phyloP scores from a whole-genome alignment of 2,888 invertebrate genomes.

The Meteorus colon region DNA sequence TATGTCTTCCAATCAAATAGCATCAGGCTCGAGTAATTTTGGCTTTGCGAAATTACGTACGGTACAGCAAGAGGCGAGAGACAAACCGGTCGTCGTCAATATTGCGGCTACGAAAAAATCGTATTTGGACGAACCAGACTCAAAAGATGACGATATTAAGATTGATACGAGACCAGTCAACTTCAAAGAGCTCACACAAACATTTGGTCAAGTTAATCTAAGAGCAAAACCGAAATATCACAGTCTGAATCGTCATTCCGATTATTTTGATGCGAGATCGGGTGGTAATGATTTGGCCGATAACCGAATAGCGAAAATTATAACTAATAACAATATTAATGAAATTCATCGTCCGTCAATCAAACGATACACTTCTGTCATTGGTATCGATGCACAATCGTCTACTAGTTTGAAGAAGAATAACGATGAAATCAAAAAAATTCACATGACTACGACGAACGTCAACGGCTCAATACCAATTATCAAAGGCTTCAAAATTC shows the following conservation, averaged over 20 bases:
- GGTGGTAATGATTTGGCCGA: conserved; percentile 33
- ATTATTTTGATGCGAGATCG: conserved; percentile 50
- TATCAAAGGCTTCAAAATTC: conserved; percentile 61
- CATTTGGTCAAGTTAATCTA: conserved; percentile 63
- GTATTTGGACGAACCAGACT: conserved; percentile 46
- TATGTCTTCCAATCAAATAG: conserved; percentile 53
- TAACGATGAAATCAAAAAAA: conserved; percentile 18
- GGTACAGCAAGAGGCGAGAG: conserved; percentile 32
- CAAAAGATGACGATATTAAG: conserved; percentile 49
- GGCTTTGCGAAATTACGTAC: conserved; percentile 39
- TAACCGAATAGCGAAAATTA: conserved; percentile 33
- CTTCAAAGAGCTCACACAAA: conserved; percentile 64
- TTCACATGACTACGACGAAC: conserved; percentile 35
- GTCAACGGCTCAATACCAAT: conserved; percentile 55
- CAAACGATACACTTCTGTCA: conserved; percentile 62
- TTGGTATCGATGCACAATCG: conserved; percentile 56
- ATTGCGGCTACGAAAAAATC: conserved; percentile 56
- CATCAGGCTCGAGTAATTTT: conserved; percentile 48
- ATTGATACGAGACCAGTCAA: conserved; percentile 62
- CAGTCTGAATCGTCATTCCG: conserved; percentile 55
- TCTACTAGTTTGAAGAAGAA: conserved; percentile 42
- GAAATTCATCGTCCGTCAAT: conserved; percentile 36
- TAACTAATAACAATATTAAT: conserved; percentile 27
- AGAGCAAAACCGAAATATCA: conserved; percentile 51
- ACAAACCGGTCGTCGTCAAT: conserved; percentile 57